Evolutionary conservation across 2,888 invertebrate species (phyloP), one percentile per base, ranked within the genome.

Genomic region (Anorthoa munda): DNA sequence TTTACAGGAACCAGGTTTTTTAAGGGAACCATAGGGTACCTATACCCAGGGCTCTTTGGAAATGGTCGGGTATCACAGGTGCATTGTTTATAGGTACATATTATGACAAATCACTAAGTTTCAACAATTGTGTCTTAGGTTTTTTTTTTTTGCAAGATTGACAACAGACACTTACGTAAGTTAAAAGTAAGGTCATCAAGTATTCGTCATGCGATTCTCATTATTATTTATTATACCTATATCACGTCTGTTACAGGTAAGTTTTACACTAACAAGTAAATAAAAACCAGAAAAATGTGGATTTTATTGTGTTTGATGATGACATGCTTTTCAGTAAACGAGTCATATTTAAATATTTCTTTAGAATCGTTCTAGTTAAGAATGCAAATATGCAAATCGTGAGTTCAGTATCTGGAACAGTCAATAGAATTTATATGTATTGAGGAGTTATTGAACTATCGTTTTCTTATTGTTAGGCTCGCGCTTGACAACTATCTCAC

Each of bases 131-230:
- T 21, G 51, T 48, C 65, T 75, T 75, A 58, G 18, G 18, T 71
- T 56, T 4, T 70, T 68, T 65, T 68, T 65, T 66, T 73, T 75
- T 67, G 48, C 75, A 66, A 71, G 31, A 18, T 70, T 79, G 67
- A 79, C 80, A 59, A 66, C 67, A 58, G 18, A 18, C 53, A 45
- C 59, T 65, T 75, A 68, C 73, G 82, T 71, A 55, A 70, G 58
- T 48, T 55, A 55, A 61, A 68, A 63, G 39, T 83, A 79, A 81
- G 83, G 80, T 66, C 80, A 79, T 67, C 60, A 45, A n/a, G 66
- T 23, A 75, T 81, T 79, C 50, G 76, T 81, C 83, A 83, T 83
- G 56, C 56, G 13, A 61, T 81, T 81, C 80, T 79, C 50, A 58
- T 83, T 68, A 74, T 61, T 67, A 69, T 69, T 66, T 61, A 65